Percentiles rank a stretch among this genome's conserved stretches.
Evolutionary conservation across 2,888 invertebrate genomes (phyloP).

Genomic region (Cephonodes hylas): DNA sequence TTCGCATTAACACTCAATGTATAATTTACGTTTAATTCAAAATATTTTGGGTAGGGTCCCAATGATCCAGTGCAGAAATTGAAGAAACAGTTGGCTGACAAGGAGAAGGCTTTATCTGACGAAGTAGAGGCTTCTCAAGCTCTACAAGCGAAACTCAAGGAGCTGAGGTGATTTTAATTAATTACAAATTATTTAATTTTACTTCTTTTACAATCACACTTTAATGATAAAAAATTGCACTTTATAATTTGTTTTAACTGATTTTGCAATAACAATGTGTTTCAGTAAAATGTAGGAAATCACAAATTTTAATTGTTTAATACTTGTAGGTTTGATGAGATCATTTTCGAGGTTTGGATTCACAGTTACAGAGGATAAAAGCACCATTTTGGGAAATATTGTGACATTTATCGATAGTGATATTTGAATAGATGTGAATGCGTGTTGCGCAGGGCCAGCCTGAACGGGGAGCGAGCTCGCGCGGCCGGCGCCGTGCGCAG

Average conservation of each 20-base stretch:
- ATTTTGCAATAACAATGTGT: no score
- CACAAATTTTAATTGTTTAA: no score
- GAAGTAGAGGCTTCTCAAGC: conserved; percentile 88
- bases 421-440: background rate
- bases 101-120: conserved; percentile 88
- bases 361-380: no score
- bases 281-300: no score
- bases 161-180: conserved; percentile 78
- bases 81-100: conserved; percentile 93
- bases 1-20: no score
- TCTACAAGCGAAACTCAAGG: conserved; percentile 89
- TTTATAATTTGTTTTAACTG: no score
- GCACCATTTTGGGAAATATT: background rate
- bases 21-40: no score
- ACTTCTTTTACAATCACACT: background rate
- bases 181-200: background rate
- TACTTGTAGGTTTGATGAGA: no score
- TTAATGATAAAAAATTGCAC: no score
- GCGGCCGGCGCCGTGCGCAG: conserved; percentile 80
- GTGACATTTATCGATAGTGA: background rate
- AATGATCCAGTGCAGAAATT: conserved; percentile 92
- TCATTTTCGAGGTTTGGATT: no score
- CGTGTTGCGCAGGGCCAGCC: conserved; percentile 64
- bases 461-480: conserved; percentile 85
- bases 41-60: conserved; percentile 79